Percentiles rank a stretch among this genome's conserved stretches.
Conservation (phyloP, 2,797 vertebrate genomes). For the Momotus momota region DNA sequence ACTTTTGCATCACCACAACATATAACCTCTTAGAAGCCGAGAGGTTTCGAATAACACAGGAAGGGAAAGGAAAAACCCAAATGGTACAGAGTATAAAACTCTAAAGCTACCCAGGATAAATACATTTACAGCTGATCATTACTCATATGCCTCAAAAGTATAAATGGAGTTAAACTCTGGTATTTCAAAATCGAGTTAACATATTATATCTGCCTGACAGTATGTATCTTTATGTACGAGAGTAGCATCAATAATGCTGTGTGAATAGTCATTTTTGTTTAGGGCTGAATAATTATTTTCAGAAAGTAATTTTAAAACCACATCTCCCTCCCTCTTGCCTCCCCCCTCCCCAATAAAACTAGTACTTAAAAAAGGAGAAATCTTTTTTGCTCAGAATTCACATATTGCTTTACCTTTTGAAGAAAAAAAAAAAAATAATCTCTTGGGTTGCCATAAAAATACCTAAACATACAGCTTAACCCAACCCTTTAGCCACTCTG, state of each 20-base stretch:
- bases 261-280: neutral
- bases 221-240: rapidly evolving
- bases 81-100: neutral
- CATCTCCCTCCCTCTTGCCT: neutral
- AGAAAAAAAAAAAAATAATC: neutral
- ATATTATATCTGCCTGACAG: neutral
- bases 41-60: neutral
- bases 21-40: neutral
- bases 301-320: neutral
- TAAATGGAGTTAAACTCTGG: neutral
- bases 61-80: neutral
- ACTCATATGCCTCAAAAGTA: neutral
- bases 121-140: neutral
- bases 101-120: neutral
- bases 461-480: neutral
- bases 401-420: neutral
- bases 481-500: neutral
- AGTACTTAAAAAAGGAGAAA: neutral
- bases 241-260: neutral
- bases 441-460: neutral
- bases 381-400: neutral
- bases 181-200: neutral
- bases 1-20: neutral
- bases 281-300: neutral
- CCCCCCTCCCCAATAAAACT: neutral